Evolutionary conservation across 2,113 vertebrate genomes (phyloP).

Genomic region (Mesitornis unicolor): DNA sequence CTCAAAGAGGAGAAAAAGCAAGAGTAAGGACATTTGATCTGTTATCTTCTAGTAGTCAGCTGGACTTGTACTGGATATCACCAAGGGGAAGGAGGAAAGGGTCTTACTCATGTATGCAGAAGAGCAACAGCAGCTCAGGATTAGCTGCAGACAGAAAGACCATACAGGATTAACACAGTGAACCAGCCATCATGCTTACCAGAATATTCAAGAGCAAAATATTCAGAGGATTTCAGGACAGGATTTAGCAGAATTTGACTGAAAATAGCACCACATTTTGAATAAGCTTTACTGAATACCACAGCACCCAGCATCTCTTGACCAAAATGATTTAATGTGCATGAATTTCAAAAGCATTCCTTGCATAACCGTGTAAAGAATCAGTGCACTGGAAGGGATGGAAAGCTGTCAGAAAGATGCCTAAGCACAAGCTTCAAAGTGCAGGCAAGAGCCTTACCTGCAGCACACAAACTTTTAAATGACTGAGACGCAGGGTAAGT

Average conservation of each 20-base stretch:
- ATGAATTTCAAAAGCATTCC: background rate
- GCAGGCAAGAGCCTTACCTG: background rate
- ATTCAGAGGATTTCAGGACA: conserved; percentile 52
- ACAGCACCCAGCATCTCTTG: background rate
- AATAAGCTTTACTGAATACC: background rate
- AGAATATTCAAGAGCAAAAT: conserved; percentile 55
- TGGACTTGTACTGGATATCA: conserved; percentile 1
- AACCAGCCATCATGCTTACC: conserved; percentile 36
- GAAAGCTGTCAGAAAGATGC: background rate
- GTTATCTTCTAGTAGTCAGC: background rate
- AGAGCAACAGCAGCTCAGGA: conserved; percentile 50
- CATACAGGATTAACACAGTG: conserved; percentile 47
- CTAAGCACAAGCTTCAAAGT: background rate
- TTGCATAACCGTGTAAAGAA: background rate
- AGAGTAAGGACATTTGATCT: background rate
- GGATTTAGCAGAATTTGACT: conserved; percentile 39
- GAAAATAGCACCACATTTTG: background rate
- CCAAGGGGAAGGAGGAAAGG: background rate
- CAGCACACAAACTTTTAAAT: background rate
- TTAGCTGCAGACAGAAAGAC: conserved; percentile 62
- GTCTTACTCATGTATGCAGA: conserved; percentile 42
- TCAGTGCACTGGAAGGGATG: background rate
- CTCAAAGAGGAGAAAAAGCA: background rate
- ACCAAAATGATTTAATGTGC: background rate
- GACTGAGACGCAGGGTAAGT: background rate